Evolutionary conservation across 1,140 invertebrate species (phyloP).

Genomic region (Leptoteleia sp.): DNA sequence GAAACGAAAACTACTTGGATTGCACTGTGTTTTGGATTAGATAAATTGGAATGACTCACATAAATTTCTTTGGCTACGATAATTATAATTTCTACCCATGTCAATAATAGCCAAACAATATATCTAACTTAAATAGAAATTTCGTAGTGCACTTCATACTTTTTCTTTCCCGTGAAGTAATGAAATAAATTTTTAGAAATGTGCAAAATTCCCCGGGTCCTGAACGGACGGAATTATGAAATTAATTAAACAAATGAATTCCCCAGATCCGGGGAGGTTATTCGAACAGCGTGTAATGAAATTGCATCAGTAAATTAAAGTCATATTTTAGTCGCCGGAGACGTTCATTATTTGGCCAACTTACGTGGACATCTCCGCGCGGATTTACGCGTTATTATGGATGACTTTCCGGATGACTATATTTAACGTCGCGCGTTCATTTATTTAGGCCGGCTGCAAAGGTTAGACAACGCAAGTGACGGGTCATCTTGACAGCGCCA

Average conservation of each 20-base stretch:
- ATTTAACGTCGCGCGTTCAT: conserved; percentile 27
- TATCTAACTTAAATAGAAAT: too few species aligned
- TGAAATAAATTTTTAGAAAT: too few species aligned
- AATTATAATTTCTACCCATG: too few species aligned
- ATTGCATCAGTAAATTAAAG: conserved; percentile 62
- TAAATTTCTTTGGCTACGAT: too few species aligned
- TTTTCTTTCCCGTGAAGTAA: too few species aligned
- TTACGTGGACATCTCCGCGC: conserved; percentile 39
- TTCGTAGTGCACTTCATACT: too few species aligned
- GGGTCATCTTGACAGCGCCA: neutral
- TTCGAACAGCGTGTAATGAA: conserved; percentile 52
- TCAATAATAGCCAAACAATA: too few species aligned
- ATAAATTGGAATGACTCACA: too few species aligned
- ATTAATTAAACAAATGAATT: conserved; percentile 61
- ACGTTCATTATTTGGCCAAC: conserved; percentile 51
- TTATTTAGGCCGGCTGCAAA: conserved; percentile 19
- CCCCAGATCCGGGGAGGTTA: conserved; percentile 37
- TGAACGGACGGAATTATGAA: conserved; percentile 4
- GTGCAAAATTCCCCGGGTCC: conserved; percentile 10
- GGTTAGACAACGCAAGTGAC: conserved; percentile 4
- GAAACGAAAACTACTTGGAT: too few species aligned
- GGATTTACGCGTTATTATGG: conserved; percentile 49
- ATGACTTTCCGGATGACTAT: conserved; percentile 33
- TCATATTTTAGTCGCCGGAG: conserved; percentile 41
- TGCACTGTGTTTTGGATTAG: too few species aligned